Evolutionary conservation across 2,113 vertebrate genomes (phyloP).

Genomic region (Mus spicilegus): DNA sequence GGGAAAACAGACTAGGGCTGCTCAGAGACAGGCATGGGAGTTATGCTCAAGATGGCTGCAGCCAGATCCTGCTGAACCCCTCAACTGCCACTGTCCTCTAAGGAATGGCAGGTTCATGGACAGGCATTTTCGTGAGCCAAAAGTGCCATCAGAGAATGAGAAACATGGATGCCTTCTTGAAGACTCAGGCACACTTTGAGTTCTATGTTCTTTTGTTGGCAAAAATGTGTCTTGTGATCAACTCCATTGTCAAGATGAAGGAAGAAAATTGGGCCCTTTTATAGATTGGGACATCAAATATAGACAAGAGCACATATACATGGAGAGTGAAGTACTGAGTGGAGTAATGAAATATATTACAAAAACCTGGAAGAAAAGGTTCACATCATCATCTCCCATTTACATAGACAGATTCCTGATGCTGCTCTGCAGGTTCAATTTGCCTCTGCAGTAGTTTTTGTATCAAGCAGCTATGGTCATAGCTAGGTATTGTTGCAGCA

Average conservation of each 20-base stretch:
- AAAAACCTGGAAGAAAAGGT: neutral
- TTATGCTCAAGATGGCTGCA: neutral
- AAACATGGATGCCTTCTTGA: neutral
- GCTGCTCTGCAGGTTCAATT: neutral
- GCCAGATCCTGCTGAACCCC: neutral
- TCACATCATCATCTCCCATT: neutral
- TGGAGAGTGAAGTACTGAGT: neutral
- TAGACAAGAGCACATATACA: neutral
- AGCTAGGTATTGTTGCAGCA: neutral
- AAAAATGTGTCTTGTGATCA: neutral
- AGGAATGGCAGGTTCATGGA: neutral
- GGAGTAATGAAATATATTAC: neutral
- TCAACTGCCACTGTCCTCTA: neutral
- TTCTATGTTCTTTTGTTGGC: neutral
- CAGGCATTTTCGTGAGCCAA: neutral
- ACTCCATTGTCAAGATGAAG: neutral
- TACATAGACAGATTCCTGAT: neutral
- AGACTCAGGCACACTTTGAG: neutral
- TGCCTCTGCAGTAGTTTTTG: neutral
- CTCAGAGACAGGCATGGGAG: neutral
- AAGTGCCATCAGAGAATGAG: neutral
- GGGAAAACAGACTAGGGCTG: neutral
- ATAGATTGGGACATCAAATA: neutral
- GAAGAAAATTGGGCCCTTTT: conserved; percentile 4
- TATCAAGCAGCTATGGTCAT: neutral